phyloP scores from a whole-genome alignment of 2,888 invertebrate species.

The Troides helena region DNA sequence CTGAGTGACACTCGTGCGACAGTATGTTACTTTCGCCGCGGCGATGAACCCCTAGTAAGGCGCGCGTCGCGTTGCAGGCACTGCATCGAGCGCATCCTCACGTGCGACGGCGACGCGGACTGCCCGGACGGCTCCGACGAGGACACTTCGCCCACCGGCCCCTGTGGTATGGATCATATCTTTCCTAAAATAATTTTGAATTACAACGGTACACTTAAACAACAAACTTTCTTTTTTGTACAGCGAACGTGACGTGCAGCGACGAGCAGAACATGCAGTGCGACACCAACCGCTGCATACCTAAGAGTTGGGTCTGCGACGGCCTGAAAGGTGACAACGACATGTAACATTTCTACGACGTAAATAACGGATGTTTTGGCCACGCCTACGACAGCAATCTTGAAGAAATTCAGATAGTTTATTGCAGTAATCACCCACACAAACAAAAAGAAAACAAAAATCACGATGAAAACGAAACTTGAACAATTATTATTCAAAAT shows the following conservation, averaged over 20 bases:
- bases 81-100: slow-evolving; percentile 85
- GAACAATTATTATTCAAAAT: too few species aligned
- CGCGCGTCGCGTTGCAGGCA: slow-evolving; percentile 52
- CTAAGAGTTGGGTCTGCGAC: slow-evolving; percentile 83
- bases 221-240: slow-evolving; percentile 11
- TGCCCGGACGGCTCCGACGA: slow-evolving; percentile 89
- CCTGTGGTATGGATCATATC: slow-evolving; percentile 73
- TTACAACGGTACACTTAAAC: neutral
- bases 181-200: neutral
- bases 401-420: too few species aligned
- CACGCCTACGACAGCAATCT: too few species aligned
- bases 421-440: too few species aligned
- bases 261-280: slow-evolving; percentile 80
- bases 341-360: neutral
- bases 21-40: too few species aligned
- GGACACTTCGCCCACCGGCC: slow-evolving; percentile 79
- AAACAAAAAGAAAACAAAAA: too few species aligned
- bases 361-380: neutral
- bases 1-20: too few species aligned
- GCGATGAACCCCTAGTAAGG: neutral
- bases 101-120: slow-evolving; percentile 88
- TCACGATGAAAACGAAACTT: too few species aligned
- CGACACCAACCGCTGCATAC: slow-evolving; percentile 84
- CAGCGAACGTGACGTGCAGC: slow-evolving; percentile 74
- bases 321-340: slow-evolving; percentile 66